Evolutionary conservation across 2,797 vertebrate genomes (phyloP).

Genomic region (Manis crassicaudata): DNA sequence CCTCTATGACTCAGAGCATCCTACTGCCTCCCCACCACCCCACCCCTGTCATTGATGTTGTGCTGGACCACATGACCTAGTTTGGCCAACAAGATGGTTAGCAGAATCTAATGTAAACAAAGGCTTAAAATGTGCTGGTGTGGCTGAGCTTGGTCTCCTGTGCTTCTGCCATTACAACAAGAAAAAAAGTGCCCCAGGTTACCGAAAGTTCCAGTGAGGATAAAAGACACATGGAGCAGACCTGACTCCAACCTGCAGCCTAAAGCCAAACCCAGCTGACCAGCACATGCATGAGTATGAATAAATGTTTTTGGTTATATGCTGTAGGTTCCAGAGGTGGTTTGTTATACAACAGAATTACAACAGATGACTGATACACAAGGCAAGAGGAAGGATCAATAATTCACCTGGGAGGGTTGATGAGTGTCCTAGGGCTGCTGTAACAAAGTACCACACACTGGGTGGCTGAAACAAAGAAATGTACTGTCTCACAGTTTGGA

Average conservation of each 20-base stretch:
- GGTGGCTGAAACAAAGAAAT: neutral
- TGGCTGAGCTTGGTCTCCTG: neutral
- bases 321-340: neutral
- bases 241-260: neutral
- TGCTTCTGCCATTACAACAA: neutral
- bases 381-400: neutral
- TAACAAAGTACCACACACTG: neutral
- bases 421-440: neutral
- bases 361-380: neutral
- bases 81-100: neutral
- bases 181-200: neutral
- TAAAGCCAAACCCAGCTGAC: neutral
- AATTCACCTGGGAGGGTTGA: neutral
- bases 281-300: neutral
- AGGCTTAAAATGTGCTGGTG: neutral
- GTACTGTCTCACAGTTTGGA: neutral
- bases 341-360: neutral
- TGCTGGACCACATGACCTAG: neutral
- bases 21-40: neutral
- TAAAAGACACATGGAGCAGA: neutral
- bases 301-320: neutral
- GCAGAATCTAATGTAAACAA: neutral
- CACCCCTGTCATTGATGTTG: neutral
- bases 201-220: neutral
- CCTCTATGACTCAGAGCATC: neutral